Evolutionary conservation across 2,797 vertebrate genomes (phyloP).

Genomic region (Novumbra hubbsi): DNA sequence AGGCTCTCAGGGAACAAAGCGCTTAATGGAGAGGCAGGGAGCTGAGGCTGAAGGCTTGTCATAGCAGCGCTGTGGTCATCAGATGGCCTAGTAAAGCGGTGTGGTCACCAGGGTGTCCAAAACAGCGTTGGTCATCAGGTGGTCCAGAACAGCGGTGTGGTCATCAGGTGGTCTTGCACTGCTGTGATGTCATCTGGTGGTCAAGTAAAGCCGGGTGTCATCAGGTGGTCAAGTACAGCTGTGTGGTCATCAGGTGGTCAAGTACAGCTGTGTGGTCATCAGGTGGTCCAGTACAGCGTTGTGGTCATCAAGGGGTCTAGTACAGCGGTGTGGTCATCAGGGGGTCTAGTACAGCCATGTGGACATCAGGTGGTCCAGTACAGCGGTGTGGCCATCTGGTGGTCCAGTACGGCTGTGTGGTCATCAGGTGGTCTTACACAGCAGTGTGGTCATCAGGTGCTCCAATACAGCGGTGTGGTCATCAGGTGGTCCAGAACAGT

Average conservation of each 20-base stretch:
- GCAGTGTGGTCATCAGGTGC: not conserved
- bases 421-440: not conserved
- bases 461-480: not conserved
- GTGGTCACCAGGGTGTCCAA: not conserved
- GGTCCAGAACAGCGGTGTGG: not conserved
- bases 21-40: constrained; percentile 4
- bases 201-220: no score
- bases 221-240: not conserved
- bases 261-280: not conserved
- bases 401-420: not conserved
- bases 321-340: not conserved
- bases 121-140: not conserved
- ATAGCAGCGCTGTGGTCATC: not conserved
- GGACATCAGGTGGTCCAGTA: no score
- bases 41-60: not conserved
- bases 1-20: constrained; percentile 25
- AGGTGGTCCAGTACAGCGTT: not conserved
- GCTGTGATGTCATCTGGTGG: no score
- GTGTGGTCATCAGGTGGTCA: not conserved
- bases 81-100: not conserved
- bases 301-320: no score
- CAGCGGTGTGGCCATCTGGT: not conserved
- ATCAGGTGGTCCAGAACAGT: not conserved
- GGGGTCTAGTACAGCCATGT: not conserved
- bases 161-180: not conserved